These are phyloP conservation scores for Bombylius discolor DNA, from an alignment of 2,888 invertebrate species.

Conservation along the genomic window DNA sequence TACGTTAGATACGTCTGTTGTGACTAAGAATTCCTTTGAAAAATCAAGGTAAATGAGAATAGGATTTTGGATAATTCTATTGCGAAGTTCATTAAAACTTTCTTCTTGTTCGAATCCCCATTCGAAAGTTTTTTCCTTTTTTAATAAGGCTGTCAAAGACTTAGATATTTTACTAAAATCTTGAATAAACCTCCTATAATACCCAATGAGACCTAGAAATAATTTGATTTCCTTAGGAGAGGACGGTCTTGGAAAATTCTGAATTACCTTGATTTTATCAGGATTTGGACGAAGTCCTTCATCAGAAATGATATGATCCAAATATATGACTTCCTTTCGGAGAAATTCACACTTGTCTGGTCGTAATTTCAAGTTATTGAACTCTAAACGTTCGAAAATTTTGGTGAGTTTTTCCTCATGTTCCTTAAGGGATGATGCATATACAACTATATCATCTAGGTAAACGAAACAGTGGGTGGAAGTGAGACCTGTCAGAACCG, in stretches of 20 bases:
- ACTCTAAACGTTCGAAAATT: constrained; percentile 1
- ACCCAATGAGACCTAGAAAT: constrained; percentile 16
- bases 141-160: not conserved
- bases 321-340: constrained; percentile 5
- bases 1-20: not conserved
- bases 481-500: constrained; percentile 5
- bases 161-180: constrained; percentile 4
- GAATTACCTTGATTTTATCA: constrained; percentile 1
- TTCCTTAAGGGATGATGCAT: constrained; percentile 1
- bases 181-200: constrained; percentile 8
- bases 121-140: not conserved
- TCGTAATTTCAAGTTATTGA: constrained; percentile 6
- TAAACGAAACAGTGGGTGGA: constrained; percentile 8
- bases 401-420: constrained; percentile 4
- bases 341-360: constrained; percentile 6
- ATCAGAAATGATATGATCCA: constrained; percentile 7
- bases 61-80: not conserved
- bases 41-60: not conserved
- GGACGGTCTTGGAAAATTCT: constrained; percentile 10
- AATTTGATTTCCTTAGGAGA: constrained; percentile 16
- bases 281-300: constrained; percentile 1
- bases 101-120: constrained; percentile 2
- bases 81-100: not conserved
- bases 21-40: not conserved
- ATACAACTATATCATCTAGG: constrained; percentile 10